Evolutionary conservation across 1,140 invertebrate species (phyloP).

Genomic region (Cotesia chilonis): DNA sequence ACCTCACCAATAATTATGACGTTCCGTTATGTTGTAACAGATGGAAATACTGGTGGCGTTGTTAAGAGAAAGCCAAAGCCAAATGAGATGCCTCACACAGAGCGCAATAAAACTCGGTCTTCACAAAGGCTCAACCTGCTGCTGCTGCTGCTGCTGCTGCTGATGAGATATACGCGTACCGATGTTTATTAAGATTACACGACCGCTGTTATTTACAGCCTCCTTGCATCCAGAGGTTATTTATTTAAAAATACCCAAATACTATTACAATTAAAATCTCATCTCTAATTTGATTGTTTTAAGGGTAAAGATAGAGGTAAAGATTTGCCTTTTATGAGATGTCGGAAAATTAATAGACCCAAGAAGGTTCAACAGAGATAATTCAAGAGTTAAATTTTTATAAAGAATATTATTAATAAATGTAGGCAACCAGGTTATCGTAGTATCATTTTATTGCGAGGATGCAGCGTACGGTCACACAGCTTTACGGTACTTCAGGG

Average conservation of each 20-base stretch:
- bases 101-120: conserved; percentile 35
- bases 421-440: conserved; percentile 47
- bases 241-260: no score
- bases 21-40: conserved; percentile 16
- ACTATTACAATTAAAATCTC: conserved; percentile 7
- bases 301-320: no score
- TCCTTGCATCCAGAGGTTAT: background rate
- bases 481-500: conserved; percentile 65
- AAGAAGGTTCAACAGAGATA: no score
- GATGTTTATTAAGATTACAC: conserved; percentile 60
- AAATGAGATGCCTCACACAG: conserved; percentile 39
- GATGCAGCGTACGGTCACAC: conserved; percentile 61
- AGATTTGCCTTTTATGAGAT: no score
- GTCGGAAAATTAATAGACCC: no score
- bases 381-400: no score
- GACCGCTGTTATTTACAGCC: conserved; percentile 19
- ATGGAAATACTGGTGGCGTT: background rate
- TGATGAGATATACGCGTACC: conserved; percentile 43
- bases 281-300: background rate
- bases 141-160: conserved; percentile 18
- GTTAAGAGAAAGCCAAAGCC: conserved; percentile 3
- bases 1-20: conserved; percentile 35
- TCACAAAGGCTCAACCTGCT: conserved; percentile 38
- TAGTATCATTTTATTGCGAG: conserved; percentile 54
- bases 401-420: conserved; percentile 1